These are phyloP conservation scores for Melanotaenia parkinsoni DNA, from an alignment of 2,797 vertebrate species.

Conservation along the genomic window DNA sequence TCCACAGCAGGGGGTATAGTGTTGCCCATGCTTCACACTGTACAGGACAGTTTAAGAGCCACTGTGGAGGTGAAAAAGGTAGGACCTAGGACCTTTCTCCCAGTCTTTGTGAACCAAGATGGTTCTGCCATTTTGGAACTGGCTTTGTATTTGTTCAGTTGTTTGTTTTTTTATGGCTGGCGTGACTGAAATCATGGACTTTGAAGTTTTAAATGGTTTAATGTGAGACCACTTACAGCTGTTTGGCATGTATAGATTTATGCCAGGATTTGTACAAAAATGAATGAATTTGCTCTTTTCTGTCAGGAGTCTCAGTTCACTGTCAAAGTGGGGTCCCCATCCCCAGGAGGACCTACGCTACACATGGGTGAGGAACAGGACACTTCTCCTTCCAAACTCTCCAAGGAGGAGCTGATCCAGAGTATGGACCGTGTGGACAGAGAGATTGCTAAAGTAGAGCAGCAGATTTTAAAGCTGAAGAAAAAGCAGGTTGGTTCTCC, in stretches of 20 bases:
- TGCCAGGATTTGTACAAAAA: background rate
- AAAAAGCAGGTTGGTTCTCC: slow-evolving; percentile 92
- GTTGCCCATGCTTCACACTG: slow-evolving; percentile 86
- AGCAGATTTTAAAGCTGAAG: slow-evolving; percentile 98
- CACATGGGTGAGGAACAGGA: slow-evolving; percentile 93
- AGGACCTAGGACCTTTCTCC: slow-evolving; percentile 11
- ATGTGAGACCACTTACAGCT: background rate
- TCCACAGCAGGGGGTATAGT: slow-evolving; percentile 82
- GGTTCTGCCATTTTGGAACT: background rate
- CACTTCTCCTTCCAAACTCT: slow-evolving; percentile 95
- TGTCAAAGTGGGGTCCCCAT: slow-evolving; percentile 87
- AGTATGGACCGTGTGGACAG: slow-evolving; percentile 99
- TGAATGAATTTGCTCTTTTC: background rate
- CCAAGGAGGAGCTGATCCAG: slow-evolving; percentile 98
- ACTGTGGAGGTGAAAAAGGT: slow-evolving; percentile 94
- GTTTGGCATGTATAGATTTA: background rate
- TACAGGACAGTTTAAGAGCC: slow-evolving; percentile 90
- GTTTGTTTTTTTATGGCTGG: background rate
- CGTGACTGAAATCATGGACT: background rate
- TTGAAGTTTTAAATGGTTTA: background rate
- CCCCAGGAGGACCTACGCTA: slow-evolving; percentile 83
- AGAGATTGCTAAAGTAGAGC: slow-evolving; percentile 98
- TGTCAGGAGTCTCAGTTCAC: slow-evolving; percentile 88
- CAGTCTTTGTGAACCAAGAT: background rate
- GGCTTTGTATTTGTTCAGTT: background rate